phyloP scores from a whole-genome alignment of 2,113 vertebrate species.

The Brachyhypopomus gauderio region DNA sequence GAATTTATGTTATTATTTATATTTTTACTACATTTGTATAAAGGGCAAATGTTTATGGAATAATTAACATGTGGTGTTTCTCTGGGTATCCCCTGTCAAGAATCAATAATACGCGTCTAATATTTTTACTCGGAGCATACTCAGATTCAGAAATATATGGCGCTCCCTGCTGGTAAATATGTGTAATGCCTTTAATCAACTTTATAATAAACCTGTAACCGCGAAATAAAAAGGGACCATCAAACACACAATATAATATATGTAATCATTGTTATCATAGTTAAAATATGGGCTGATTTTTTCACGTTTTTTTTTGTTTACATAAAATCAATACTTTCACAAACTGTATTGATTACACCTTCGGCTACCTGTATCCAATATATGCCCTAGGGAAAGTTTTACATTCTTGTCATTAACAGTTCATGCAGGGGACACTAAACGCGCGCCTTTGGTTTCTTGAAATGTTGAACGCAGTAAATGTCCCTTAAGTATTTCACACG shows the following conservation, averaged over 20 bases:
- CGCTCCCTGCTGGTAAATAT: slow-evolving; percentile 69
- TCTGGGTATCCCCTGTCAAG: neutral
- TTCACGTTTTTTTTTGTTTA: neutral
- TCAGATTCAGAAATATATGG: slow-evolving; percentile 63
- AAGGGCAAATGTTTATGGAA: no score
- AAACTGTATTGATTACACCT: neutral
- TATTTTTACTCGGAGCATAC: neutral
- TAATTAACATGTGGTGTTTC: no score
- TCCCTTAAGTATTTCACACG: no score
- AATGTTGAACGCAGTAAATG: no score
- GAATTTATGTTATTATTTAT: no score
- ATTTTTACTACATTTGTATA: no score
- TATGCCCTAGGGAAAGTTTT: neutral
- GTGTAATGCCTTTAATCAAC: neutral
- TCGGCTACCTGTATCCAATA: neutral
- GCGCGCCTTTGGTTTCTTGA: no score
- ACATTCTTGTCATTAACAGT: neutral
- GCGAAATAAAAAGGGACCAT: neutral
- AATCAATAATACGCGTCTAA: neutral
- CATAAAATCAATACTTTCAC: neutral
- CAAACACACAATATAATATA: no score
- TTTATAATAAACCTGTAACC: neutral
- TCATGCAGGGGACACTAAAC: neutral
- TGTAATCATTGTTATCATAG: no score
- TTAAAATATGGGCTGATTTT: no score